These are phyloP conservation scores for Andrena cerasifolii DNA, from an alignment of 1,140 invertebrate genomes.

Conservation along the genomic window DNA sequence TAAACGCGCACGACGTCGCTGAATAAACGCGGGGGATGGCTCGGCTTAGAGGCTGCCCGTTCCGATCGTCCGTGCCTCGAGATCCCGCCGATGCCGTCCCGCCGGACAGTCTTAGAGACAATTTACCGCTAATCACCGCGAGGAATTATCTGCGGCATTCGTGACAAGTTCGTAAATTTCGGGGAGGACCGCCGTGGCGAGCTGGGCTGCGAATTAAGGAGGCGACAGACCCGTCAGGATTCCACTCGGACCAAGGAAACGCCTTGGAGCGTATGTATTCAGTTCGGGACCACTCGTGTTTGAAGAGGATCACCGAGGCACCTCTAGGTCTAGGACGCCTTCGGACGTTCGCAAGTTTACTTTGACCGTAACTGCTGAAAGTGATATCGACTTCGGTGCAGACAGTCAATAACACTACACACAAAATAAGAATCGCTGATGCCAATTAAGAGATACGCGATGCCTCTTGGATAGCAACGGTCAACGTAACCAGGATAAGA, in stretches of 20 bases:
- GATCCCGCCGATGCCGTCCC: background rate
- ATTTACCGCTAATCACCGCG: conserved; percentile 24
- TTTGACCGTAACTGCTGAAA: no score
- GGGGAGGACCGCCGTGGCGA: background rate
- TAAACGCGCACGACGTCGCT: conserved; percentile 12
- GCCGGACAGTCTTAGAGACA: background rate
- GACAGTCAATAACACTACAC: no score
- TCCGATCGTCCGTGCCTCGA: background rate
- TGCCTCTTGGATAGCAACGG: no score
- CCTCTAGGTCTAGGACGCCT: no score
- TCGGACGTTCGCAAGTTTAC: no score
- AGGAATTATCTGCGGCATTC: conserved; percentile 16
- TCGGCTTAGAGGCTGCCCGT: conserved; percentile 17
- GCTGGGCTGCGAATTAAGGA: background rate
- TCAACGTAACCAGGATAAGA: background rate
- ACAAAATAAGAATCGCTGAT: no score
- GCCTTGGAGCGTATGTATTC: background rate
- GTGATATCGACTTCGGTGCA: no score
- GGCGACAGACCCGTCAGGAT: background rate
- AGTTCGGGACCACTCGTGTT: background rate
- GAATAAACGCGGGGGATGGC: background rate
- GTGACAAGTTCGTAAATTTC: conserved; percentile 36
- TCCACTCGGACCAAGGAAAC: background rate
- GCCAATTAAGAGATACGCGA: no score
- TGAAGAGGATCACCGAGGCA: no score